Evolutionary conservation across 1,140 invertebrate genomes (phyloP).

Genomic region (Anoplophora glabripennis): DNA sequence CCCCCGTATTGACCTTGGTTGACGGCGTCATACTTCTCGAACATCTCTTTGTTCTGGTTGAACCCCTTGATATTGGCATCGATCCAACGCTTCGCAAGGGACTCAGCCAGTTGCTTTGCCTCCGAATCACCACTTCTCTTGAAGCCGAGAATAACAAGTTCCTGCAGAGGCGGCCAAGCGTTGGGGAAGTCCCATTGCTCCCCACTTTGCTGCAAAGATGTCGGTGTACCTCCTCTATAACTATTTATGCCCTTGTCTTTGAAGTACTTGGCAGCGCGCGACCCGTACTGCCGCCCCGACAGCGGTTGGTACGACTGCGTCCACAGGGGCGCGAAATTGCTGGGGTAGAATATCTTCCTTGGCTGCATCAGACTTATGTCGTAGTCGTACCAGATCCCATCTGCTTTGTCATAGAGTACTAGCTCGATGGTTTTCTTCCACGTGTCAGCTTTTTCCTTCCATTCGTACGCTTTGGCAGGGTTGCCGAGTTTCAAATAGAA

Average conservation of each 20-base stretch:
- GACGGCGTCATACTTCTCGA: conserved; percentile 83
- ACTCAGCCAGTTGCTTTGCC: conserved; percentile 62
- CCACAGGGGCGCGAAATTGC: conserved; percentile 71
- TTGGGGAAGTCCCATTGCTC: conserved; percentile 92
- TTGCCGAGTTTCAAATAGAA: conserved; percentile 57
- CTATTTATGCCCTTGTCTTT: conserved; percentile 51
- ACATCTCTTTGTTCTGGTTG: conserved; percentile 60
- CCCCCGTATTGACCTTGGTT: conserved; percentile 70
- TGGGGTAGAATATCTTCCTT: conserved; percentile 60
- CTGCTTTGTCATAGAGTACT: conserved; percentile 58
- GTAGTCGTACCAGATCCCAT: conserved; percentile 69
- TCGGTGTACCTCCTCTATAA: conserved; percentile 67
- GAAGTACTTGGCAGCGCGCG: conserved; percentile 54
- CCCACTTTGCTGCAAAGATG: conserved; percentile 64
- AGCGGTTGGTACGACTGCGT: conserved; percentile 46
- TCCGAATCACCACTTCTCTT: conserved; percentile 56
- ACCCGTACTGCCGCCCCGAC: conserved; percentile 41
- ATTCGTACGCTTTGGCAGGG: conserved; percentile 47
- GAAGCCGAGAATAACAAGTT: conserved; percentile 56
- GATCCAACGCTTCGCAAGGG: conserved; percentile 72
- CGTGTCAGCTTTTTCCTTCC: conserved; percentile 45
- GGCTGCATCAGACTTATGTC: conserved; percentile 48
- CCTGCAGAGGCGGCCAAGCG: conserved; percentile 83
- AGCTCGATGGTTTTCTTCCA: conserved; percentile 45
- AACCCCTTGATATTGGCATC: conserved; percentile 67